Base-by-base conservation (phyloP, 1,140 invertebrate genomes). In the Cydia strobilella region DNA sequence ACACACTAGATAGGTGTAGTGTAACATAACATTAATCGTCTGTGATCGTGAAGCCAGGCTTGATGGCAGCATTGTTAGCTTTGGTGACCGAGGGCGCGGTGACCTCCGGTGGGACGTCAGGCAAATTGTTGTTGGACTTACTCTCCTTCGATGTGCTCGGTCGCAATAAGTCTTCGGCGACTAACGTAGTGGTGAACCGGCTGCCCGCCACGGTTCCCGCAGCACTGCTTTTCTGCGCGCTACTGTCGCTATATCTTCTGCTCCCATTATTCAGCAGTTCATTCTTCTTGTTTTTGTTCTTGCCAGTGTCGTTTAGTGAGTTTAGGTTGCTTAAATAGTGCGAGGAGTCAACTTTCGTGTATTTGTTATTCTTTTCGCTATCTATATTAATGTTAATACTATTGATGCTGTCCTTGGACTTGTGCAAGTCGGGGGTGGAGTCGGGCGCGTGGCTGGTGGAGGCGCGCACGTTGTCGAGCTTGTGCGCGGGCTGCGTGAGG, bases 361-460 rank as follows among this genome's bases (percentile, higher is more conserved):
- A 90, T 75, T 91, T 91, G 72, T 87, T 86, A 73, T 80, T 85
- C 1, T 77, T 39, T 12, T 89, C 86, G 45, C 59, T 78, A n/a
- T 91, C 87, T 74, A 86, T 73, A 69, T 91, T 89, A 71, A 82
- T 90, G 76, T 91, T 93, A 79, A 91, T 90, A 71, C 88, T 91
- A 75, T 90, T 91, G 6, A 91, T 83, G 45, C 79, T 85, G 35
- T 91, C 88, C 73, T 91, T 91, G 23, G 89, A 86, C 74, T 90
- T 81, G 76, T 90, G 90, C 20, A 85, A 79, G 48, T 79, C 90
- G 51, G 89, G 82, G 4, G 87, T 87, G 80, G 84, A 90, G 69
- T 82, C 42, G n/a, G 85, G 76, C 6, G 42, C 69, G 69, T 76
- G 75, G 75, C 81, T 86, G 7, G 82, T 82, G 72, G 83, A 82